Base-by-base conservation (phyloP, 2,113 vertebrate genomes). In the Notiomystis cincta region DNA sequence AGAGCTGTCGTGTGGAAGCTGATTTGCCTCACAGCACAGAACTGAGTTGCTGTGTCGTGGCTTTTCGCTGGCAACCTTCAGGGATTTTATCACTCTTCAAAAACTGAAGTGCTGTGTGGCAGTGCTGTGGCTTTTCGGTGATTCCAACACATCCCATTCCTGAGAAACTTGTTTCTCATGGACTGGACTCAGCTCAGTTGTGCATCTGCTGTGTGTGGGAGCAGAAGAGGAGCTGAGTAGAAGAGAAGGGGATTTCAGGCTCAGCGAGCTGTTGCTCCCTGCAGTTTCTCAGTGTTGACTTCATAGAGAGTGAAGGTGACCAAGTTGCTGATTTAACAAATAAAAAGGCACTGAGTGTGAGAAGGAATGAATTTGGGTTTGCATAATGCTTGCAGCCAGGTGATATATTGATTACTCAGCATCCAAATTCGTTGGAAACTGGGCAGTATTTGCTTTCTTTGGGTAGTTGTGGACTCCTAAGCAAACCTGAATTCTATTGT, bases 261-360 rank as follows among this genome's bases (percentile, higher is more conserved):
- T 89, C 69, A 17, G 37, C 12, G 10, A 76, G 35, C 57, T 73
- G 27, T 33, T 87, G n/a, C 48, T 95, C 67, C 37, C 25, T 87
- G 81, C 40, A 78, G 67, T 87, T 83, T 42, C 56, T 89, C 40
- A 4, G 17, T 81, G 54, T 30, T 71, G 87, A 45, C 78, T 89
- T 93, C 64, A 21, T 25, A 47, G 84, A 71, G 51, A 61, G 44
- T 82, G 77, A 91, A 93, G 87, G 81, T 91, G 84, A 93, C 81
- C 24, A 9, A 22, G 14, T 64, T 67, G 73, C 60, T 66, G 51
- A 75, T 75, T 44, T 71, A 78, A 56, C 22, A 72, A 86, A 82
- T 38, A 75, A 82, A 73, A 73, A 82, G 54, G 37, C 64, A 54
- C 21, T 13, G 33, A 71, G 27, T 0, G 0, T 75, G 82, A 89